Evolutionary conservation across 2,888 invertebrate species (phyloP), one percentile per base, ranked within the genome.

Genomic region (Patella pellucida): DNA sequence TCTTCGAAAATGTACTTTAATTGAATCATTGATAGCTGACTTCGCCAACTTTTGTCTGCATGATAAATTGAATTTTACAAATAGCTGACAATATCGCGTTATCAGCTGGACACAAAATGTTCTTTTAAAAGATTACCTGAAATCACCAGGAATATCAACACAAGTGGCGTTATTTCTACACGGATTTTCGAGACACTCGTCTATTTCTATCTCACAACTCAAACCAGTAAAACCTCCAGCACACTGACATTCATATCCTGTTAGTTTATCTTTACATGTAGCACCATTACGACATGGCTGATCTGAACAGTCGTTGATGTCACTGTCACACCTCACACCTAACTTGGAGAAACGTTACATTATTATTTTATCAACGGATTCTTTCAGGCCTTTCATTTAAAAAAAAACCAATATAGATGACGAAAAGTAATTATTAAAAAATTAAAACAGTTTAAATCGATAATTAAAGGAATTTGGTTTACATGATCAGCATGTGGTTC

Each of bases 171-270:
- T 83, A 81, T 89, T 86, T 73, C 81, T 80, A 88, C 97, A 97
- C 50, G 97, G 96, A 19, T 93, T 92, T 19, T 94, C 94, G 19
- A 93, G 93, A 91, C 89, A 89, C 71, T 96, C 96, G 92, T 79
- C 73, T 27, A 76, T 73, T 67, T 73, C 68, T 15, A 76, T 72
- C 51, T 84, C 83, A 76, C 86, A 86, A 12, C 74, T 76, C n/a
- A 74, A 71, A 1, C 86, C 86, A 12, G 72, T 76, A 76, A 79
- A 88, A 4, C 87, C 87, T 16, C 71, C 62, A 16, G 72, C 50
- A 74, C 87, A 88, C 7, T 68, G 73, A 75, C 87, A 87, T 1
- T 73, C 78, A 76, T 83, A 88, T 50, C 83, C 78, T 12, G 73
- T 81, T 31, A 81, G 71, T 9, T 79, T 78, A 75, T 88, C 86